These are phyloP conservation scores for Sphaeridia pumilis DNA, from an alignment of 2,888 invertebrate species.

Conservation along the genomic window DNA sequence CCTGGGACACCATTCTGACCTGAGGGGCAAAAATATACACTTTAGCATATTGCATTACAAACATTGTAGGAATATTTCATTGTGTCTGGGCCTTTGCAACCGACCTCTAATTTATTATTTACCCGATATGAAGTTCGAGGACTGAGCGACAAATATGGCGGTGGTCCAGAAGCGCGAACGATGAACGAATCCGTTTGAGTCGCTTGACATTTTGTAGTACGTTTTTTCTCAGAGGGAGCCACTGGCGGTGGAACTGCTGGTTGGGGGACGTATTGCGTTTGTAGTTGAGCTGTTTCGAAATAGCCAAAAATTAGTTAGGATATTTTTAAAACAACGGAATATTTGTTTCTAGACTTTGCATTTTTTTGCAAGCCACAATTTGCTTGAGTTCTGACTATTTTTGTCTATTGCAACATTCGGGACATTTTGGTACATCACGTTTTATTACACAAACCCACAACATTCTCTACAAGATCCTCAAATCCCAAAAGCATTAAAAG, in stretches of 20 bases:
- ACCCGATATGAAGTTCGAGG: constrained; percentile 66
- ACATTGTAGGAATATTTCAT: no score
- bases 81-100: background rate
- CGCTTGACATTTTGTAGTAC: constrained; percentile 62
- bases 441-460: no score
- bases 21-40: constrained; percentile 36
- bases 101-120: background rate
- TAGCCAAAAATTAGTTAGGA: background rate
- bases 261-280: background rate
- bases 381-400: no score
- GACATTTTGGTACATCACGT: no score
- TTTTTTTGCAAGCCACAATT: no score
- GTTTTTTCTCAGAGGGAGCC: constrained; percentile 18
- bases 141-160: constrained; percentile 54
- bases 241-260: no score
- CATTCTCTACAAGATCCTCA: no score
- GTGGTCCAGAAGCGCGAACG: constrained; percentile 58
- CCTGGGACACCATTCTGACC: constrained; percentile 80
- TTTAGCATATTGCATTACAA: background rate
- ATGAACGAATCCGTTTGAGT: constrained; percentile 74
- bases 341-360: no score
- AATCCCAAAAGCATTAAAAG: no score
- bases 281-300: constrained; percentile 1
- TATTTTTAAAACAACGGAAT: no score
- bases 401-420: no score